phyloP scores from a whole-genome alignment of 2,888 invertebrate genomes.

The Anodontia alba region DNA sequence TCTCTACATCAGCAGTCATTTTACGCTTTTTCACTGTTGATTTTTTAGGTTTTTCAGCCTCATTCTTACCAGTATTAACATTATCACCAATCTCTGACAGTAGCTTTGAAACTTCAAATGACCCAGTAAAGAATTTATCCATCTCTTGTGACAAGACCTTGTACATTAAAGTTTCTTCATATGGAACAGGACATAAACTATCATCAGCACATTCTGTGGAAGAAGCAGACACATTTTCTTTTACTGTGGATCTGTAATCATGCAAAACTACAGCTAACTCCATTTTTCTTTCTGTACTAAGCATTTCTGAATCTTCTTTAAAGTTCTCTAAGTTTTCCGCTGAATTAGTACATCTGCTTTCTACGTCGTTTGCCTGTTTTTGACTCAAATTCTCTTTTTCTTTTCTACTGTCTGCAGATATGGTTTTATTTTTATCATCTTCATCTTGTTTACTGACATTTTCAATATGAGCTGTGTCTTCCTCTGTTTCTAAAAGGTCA shows the following conservation, averaged over 20 bases:
- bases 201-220: not conserved
- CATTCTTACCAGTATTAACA: not conserved
- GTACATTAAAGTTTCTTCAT: constrained; percentile 54
- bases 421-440: not conserved
- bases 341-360: not conserved
- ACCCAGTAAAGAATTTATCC: constrained; percentile 45
- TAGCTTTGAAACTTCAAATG: constrained; percentile 13
- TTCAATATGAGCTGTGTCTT: not conserved
- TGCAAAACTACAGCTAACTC: not conserved
- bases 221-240: not conserved
- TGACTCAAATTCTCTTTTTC: too few relatives aligned
- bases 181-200: constrained; percentile 36
- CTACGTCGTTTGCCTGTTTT: not conserved
- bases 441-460: not conserved
- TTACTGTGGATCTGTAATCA: not conserved
- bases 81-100: not conserved
- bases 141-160: constrained; percentile 47
- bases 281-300: not conserved
- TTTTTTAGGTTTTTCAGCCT: not conserved
- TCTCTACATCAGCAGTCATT: constrained; percentile 54
- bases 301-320: not conserved
- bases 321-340: not conserved
- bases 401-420: too few relatives aligned
- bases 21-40: constrained; percentile 23
- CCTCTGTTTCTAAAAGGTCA: constrained; percentile 7